Percentiles rank a stretch among this genome's conserved stretches.
Evolutionary conservation across 2,888 invertebrate genomes (phyloP).

Genomic region (Herminia tarsipennalis): DNA sequence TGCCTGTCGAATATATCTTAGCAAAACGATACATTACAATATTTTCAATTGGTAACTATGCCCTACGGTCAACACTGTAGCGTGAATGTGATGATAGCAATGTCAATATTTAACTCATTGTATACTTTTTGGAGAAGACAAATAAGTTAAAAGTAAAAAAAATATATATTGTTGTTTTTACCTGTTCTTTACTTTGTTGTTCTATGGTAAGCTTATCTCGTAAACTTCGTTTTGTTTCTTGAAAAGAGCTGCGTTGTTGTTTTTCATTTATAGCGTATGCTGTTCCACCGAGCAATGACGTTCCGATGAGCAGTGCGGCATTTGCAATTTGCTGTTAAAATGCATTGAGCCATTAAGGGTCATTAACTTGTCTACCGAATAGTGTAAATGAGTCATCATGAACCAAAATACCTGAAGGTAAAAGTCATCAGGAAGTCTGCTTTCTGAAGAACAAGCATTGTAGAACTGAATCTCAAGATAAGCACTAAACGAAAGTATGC

Average conservation of each 20-base stretch:
- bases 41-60: not conserved
- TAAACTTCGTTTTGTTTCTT: conserved; percentile 95
- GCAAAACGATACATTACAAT: not conserved
- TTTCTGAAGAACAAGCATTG: conserved; percentile 64
- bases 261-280: conserved; percentile 90
- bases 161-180: too few species aligned
- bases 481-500: conserved; percentile 57
- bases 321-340: conserved; percentile 89
- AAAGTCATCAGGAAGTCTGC: conserved; percentile 67
- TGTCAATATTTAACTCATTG: too few species aligned
- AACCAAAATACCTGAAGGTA: conserved; percentile 61
- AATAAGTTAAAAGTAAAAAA: too few species aligned
- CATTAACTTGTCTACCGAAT: not conserved
- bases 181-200: conserved; percentile 97
- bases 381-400: not conserved
- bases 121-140: too few species aligned
- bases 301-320: conserved; percentile 88
- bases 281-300: conserved; percentile 89
- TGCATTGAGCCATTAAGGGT: not conserved
- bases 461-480: conserved; percentile 72
- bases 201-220: conserved; percentile 97
- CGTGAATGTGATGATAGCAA: too few species aligned
- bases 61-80: too few species aligned
- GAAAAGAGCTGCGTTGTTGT: conserved; percentile 94
- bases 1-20: conserved; percentile 1